phyloP scores from a whole-genome alignment of 2,888 invertebrate genomes.

The Metopia argyrocephala region DNA sequence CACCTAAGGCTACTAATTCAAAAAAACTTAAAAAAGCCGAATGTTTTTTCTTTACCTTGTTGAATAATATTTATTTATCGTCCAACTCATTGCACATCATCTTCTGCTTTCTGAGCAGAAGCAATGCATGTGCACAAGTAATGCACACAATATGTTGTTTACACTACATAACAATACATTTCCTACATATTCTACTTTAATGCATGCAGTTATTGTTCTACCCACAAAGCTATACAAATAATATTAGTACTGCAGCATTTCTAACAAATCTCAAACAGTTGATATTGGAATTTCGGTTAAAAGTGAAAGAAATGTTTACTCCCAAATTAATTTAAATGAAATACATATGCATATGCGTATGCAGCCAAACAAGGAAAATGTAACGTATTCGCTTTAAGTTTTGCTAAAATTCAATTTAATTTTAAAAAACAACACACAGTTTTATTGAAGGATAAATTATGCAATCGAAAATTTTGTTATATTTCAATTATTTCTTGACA shows the following conservation, averaged over 20 bases:
- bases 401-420: slow-evolving; percentile 40
- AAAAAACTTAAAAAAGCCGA: too few species aligned
- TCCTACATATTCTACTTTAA: slow-evolving; percentile 35
- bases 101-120: too few species aligned
- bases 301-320: too few species aligned
- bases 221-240: not conserved
- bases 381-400: not conserved
- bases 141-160: slow-evolving; percentile 59
- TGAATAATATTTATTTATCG: too few species aligned
- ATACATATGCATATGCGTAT: slow-evolving; percentile 11
- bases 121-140: not conserved
- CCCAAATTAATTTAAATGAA: too few species aligned
- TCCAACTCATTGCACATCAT: not conserved
- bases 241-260: not conserved
- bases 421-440: slow-evolving; percentile 51
- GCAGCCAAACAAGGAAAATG: not conserved
- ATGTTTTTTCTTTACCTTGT: too few species aligned
- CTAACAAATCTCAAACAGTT: too few species aligned
- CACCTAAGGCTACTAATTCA: too few species aligned
- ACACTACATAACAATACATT: slow-evolving; percentile 45
- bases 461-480: slow-evolving; percentile 28
- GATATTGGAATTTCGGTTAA: too few species aligned
- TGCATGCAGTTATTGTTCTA: too few species aligned
- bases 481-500: slow-evolving; percentile 31
- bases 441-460: slow-evolving; percentile 54